Conservation (phyloP, 2,113 vertebrate genomes). For the Apus apus region DNA sequence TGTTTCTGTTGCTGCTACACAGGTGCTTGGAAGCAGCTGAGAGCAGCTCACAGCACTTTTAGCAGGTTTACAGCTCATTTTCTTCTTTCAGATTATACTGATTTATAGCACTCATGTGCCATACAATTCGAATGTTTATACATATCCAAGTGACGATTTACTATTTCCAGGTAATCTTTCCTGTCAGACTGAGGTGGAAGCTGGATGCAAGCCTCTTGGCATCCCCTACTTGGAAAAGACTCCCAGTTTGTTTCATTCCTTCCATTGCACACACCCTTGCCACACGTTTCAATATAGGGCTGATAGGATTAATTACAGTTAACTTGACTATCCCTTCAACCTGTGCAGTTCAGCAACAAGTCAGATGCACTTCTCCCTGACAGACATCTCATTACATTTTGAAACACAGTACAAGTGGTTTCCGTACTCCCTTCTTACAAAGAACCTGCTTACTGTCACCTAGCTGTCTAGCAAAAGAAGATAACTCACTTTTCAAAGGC, state of each 20-base stretch:
- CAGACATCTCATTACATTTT: neutral
- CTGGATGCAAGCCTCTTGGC: neutral
- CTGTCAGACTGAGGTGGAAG: neutral
- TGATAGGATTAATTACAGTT: neutral
- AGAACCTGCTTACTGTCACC: neutral
- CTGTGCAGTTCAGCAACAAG: neutral
- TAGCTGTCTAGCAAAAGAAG: neutral
- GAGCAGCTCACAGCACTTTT: neutral
- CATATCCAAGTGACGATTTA: neutral
- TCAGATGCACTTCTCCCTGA: neutral
- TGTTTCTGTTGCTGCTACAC: neutral
- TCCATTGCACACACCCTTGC: too few relatives aligned
- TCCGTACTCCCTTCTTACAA: neutral
- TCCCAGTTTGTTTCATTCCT: neutral
- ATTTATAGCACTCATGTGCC: neutral
- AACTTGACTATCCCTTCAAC: neutral
- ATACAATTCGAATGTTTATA: neutral
- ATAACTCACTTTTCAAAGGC: neutral
- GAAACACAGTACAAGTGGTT: neutral
- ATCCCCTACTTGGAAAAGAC: neutral
- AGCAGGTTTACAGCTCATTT: neutral
- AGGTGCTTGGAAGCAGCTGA: neutral
- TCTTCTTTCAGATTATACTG: neutral
- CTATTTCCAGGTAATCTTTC: neutral
- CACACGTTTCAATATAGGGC: neutral